Evolutionary conservation across 2,888 invertebrate genomes (phyloP).

Genomic region (Caenorhabditis drosophilae): DNA sequence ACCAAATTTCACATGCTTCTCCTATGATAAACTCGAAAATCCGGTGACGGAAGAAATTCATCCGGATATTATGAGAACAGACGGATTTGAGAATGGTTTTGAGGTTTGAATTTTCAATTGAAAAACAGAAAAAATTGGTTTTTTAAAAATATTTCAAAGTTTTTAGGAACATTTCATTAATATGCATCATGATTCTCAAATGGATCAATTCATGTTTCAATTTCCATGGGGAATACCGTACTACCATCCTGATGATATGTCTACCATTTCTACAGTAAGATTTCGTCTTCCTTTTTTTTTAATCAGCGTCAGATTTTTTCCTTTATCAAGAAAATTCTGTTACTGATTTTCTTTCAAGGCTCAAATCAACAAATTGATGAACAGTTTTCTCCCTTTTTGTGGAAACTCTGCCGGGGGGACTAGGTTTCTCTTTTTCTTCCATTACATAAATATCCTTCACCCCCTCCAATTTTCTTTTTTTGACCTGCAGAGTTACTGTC

Average conservation of each 20-base stretch:
- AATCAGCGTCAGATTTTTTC: constrained; percentile 24
- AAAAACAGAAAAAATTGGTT: no score
- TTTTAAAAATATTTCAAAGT: not conserved
- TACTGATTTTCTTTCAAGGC: no score
- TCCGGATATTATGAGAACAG: constrained; percentile 35
- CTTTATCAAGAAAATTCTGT: not conserved
- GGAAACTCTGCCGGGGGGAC: no score
- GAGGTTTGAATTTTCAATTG: constrained; percentile 15
- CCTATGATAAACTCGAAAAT: constrained; percentile 46
- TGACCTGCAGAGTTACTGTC: no score
- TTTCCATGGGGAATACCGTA: constrained; percentile 62
- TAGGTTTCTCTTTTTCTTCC: no score
- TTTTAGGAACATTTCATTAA: constrained; percentile 61
- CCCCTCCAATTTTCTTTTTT: no score
- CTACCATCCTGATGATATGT: constrained; percentile 52
- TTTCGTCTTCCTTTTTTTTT: no score
- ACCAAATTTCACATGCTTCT: constrained; percentile 51
- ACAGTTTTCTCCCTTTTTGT: no score
- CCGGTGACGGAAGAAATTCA: constrained; percentile 31
- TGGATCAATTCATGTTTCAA: constrained; percentile 58
- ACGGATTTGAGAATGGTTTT: constrained; percentile 30
- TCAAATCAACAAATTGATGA: no score
- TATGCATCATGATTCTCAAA: constrained; percentile 64
- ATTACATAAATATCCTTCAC: no score
- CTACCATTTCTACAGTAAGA: constrained; percentile 42